phyloP scores from a whole-genome alignment of 2,888 invertebrate species.

The Boloria selene region DNA sequence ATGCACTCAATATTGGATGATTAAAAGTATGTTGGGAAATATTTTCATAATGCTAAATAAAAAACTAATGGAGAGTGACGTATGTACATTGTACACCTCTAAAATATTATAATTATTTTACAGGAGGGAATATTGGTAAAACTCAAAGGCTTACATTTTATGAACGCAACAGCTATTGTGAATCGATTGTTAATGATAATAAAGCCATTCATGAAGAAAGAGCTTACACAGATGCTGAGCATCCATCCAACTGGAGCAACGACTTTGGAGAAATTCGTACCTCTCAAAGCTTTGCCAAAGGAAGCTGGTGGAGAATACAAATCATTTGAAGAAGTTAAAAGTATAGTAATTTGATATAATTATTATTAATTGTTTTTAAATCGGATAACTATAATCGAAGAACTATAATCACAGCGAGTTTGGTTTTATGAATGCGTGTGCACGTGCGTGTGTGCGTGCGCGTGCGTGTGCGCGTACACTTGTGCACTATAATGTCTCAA shows the following conservation, averaged over 20 bases:
- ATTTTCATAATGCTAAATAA: no score
- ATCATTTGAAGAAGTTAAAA: constrained; percentile 47
- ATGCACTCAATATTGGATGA: no score
- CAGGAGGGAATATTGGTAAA: constrained; percentile 83
- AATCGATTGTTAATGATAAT: constrained; percentile 85
- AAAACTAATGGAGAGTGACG: no score
- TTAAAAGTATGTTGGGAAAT: no score
- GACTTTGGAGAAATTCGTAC: constrained; percentile 74
- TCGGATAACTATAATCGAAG: no score
- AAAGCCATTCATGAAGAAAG: constrained; percentile 88
- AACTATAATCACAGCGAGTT: no score
- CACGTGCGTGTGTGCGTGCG: no score
- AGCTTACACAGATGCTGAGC: constrained; percentile 74
- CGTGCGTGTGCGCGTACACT: no score
- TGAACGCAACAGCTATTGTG: constrained; percentile 86
- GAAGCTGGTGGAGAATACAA: constrained; percentile 83
- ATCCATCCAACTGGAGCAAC: constrained; percentile 76
- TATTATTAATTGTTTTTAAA: no score
- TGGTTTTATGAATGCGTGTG: no score
- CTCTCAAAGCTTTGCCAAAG: constrained; percentile 80
- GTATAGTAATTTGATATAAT: constrained; percentile 29
- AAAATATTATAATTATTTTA: not conserved
- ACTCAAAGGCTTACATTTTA: constrained; percentile 85
- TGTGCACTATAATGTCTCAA: no score
- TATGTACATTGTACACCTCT: no score